These are phyloP conservation scores for Coilia nasus DNA, from an alignment of 2,797 vertebrate species.

Conservation along the genomic window DNA sequence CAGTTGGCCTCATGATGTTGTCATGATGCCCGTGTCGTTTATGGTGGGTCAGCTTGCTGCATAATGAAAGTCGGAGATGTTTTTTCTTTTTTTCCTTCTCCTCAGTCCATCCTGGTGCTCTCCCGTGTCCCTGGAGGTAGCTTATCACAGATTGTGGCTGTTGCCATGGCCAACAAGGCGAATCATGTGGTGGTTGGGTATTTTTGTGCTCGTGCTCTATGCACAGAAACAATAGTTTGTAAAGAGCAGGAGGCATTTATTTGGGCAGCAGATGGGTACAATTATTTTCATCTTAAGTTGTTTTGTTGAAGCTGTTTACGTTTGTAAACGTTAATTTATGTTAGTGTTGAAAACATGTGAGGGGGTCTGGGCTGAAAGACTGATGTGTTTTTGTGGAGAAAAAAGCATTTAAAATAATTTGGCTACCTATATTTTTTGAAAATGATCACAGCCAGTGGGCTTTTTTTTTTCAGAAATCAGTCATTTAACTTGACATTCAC, in stretches of 20 bases:
- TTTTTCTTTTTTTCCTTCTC: background rate
- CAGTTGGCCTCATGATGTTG: background rate
- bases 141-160: conserved; percentile 9
- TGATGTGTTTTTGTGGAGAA: background rate
- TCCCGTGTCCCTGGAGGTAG: background rate
- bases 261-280: background rate
- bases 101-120: background rate
- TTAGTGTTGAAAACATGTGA: background rate
- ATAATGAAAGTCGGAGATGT: conserved; percentile 8
- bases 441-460: background rate
- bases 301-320: conserved; percentile 4
- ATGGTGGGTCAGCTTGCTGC: conserved; percentile 4
- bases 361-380: background rate
- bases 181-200: background rate
- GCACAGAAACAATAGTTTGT: conserved; percentile 9
- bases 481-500: background rate
- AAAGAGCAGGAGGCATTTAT: conserved; percentile 1
- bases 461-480: background rate
- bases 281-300: conserved; percentile 16
- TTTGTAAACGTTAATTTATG: conserved; percentile 4
- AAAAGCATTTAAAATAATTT: background rate
- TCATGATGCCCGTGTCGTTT: conserved; percentile 9
- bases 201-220: conserved; percentile 15
- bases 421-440: background rate
- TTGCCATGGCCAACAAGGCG: background rate